A percentile compares a stretch with the other conserved stretches of the same genome.
phyloP scores from a whole-genome alignment of 2,113 vertebrate genomes.

The Scophthalmus maximus region DNA sequence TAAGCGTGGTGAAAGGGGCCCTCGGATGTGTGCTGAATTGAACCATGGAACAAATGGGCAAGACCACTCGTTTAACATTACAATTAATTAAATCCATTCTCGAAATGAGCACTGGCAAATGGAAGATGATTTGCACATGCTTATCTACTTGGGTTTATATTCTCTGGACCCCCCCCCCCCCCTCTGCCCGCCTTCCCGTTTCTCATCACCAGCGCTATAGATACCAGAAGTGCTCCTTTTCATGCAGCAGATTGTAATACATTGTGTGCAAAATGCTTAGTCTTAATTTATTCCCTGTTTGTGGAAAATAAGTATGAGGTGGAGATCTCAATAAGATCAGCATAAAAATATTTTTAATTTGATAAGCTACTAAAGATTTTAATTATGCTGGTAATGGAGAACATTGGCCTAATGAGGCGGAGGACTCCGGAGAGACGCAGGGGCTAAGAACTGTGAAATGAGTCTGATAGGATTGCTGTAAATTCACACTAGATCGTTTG shows the following conservation, averaged over 20 bases:
- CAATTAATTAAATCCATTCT: constrained; percentile 84
- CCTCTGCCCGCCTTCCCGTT: constrained; percentile 36
- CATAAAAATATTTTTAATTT: constrained; percentile 99
- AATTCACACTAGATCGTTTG: constrained; percentile 99
- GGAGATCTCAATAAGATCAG: constrained; percentile 99
- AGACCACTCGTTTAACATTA: constrained; percentile 80
- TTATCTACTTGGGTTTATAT: constrained; percentile 80
- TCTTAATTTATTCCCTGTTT: constrained; percentile 99
- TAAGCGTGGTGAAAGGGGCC: constrained; percentile 54
- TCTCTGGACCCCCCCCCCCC: constrained; percentile 46
- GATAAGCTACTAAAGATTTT: constrained; percentile 99
- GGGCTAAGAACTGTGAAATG: constrained; percentile 99
- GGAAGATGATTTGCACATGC: constrained; percentile 82
- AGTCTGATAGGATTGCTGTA: constrained; percentile 99
- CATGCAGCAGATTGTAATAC: constrained; percentile 76
- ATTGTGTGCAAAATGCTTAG: constrained; percentile 85
- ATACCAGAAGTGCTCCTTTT: constrained; percentile 82
- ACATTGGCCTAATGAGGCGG: constrained; percentile 99
- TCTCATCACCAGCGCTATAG: constrained; percentile 80
- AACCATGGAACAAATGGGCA: constrained; percentile 63
- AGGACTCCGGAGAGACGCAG: constrained; percentile 96
- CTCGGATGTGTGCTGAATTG: constrained; percentile 63
- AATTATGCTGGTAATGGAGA: constrained; percentile 99
- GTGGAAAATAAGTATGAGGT: constrained; percentile 99
- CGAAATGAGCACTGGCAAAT: constrained; percentile 79